These are phyloP conservation scores for Phalacrocorax pelagicus DNA, from an alignment of 2,113 vertebrate genomes.

Conservation along the genomic window DNA sequence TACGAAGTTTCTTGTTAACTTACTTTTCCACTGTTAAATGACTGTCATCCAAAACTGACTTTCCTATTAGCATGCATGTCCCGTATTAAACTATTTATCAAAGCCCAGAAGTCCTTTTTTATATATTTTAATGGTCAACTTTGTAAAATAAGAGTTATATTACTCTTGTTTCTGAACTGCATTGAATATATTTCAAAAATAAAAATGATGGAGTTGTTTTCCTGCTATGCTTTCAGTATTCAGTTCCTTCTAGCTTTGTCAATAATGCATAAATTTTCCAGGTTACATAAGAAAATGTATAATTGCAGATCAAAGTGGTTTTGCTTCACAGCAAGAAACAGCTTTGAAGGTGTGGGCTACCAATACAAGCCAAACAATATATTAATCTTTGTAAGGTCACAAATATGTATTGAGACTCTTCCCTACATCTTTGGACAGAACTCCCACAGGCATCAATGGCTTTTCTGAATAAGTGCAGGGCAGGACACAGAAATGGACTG, in stretches of 20 bases:
- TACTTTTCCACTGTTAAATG: neutral
- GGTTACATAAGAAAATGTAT: neutral
- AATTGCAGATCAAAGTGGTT: neutral
- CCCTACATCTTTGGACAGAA: neutral
- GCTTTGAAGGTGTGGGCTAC: neutral
- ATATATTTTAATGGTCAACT: neutral
- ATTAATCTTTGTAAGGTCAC: neutral
- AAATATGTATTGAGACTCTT: rapidly evolving
- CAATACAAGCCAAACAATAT: neutral
- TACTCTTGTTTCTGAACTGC: neutral
- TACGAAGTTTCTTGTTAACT: neutral
- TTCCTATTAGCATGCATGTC: neutral
- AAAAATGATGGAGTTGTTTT: neutral
- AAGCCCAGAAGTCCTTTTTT: neutral
- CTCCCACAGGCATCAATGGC: neutral
- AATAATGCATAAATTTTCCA: neutral
- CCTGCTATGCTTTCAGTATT: neutral
- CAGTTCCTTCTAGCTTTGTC: neutral
- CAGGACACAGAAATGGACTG: neutral
- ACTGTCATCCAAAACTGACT: neutral
- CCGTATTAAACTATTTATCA: neutral
- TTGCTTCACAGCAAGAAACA: neutral
- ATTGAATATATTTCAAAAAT: neutral
- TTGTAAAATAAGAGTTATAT: neutral
- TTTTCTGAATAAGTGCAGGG: neutral